Percentiles rank a stretch among this genome's conserved stretches.
Evolutionary conservation across 2,113 vertebrate species (phyloP).

Genomic region (Arothron firmamentum): DNA sequence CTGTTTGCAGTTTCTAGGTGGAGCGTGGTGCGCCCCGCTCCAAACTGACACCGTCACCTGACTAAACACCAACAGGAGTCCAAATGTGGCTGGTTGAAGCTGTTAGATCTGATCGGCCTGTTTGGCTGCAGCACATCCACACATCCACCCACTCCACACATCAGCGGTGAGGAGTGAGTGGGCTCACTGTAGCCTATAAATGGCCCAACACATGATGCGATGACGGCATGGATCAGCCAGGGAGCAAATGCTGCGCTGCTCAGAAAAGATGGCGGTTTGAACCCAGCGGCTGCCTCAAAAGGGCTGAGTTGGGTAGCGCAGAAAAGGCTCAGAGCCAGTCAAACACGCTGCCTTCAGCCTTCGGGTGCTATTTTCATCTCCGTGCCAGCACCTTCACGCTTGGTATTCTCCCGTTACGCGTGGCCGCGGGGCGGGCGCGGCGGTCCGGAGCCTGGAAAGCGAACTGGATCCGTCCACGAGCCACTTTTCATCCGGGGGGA

Average conservation of each 20-base stretch:
- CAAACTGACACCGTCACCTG: too few species aligned
- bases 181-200: too few species aligned
- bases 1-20: too few species aligned
- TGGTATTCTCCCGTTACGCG: slow-evolving; percentile 15
- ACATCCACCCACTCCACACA: too few species aligned
- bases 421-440: neutral
- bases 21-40: too few species aligned
- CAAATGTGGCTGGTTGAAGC: too few species aligned
- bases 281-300: slow-evolving; percentile 48
- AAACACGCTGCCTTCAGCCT: slow-evolving; percentile 50
- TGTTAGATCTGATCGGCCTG: too few species aligned
- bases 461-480: neutral
- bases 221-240: slow-evolving; percentile 53
- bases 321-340: slow-evolving; percentile 46
- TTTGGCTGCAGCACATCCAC: too few species aligned
- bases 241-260: slow-evolving; percentile 48
- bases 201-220: slow-evolving; percentile 49
- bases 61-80: too few species aligned
- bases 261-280: slow-evolving; percentile 60
- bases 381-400: slow-evolving; percentile 24
- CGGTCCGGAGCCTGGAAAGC: neutral
- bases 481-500: neutral
- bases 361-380: slow-evolving; percentile 46
- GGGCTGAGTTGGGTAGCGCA: slow-evolving; percentile 53
- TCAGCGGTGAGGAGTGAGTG: slow-evolving; percentile 20